Evolutionary conservation across 2,888 invertebrate genomes (phyloP).

Genomic region (Caenorhabditis doughertyi): DNA sequence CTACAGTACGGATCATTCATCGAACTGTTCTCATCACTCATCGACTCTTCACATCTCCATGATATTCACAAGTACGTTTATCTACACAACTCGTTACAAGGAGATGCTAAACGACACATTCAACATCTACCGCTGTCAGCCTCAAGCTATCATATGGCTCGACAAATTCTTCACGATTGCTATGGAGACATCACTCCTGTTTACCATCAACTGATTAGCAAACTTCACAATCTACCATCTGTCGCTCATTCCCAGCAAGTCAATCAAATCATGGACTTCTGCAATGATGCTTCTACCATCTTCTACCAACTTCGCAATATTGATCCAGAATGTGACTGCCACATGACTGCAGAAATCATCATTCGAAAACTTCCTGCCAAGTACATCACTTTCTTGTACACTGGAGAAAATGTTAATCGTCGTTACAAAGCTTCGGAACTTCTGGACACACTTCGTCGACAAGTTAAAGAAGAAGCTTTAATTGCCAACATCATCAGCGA

Average conservation of each 20-base stretch:
- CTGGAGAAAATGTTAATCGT: background rate
- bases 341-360: background rate
- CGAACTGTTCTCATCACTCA: constrained; percentile 12
- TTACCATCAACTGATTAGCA: background rate
- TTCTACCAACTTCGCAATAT: constrained; percentile 2
- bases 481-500: background rate
- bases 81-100: background rate
- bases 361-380: background rate
- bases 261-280: background rate
- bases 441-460: background rate
- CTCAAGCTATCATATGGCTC: background rate
- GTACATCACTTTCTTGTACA: background rate
- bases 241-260: background rate
- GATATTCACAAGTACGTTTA: background rate
- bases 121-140: background rate
- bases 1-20: background rate
- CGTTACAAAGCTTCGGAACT: background rate
- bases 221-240: background rate
- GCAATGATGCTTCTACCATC: background rate
- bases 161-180: background rate
- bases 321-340: background rate
- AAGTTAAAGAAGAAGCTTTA: background rate
- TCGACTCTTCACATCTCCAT: background rate
- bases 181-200: background rate
- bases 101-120: background rate